Percentiles rank a stretch among this genome's conserved stretches.
These are phyloP conservation scores for Erebia ligea DNA, from an alignment of 2,888 invertebrate species.

Conservation along the genomic window DNA sequence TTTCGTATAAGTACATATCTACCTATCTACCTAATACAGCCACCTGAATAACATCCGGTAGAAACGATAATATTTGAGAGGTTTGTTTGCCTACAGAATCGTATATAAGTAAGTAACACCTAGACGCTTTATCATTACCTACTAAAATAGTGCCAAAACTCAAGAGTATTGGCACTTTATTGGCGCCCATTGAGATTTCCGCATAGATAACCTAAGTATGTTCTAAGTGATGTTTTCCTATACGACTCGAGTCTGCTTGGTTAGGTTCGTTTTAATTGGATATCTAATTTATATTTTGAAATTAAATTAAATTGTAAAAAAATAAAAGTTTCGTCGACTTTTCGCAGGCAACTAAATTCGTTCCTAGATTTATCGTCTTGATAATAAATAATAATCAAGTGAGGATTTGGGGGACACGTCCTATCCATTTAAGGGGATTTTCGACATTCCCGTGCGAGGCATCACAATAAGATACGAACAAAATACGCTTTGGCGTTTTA, in stretches of 20 bases:
- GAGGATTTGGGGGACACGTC: conserved; percentile 74
- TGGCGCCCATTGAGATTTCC: too few species aligned
- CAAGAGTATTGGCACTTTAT: too few species aligned
- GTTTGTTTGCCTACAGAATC: too few species aligned
- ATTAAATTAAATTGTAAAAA: neutral
- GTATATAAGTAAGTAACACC: too few species aligned
- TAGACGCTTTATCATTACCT: too few species aligned
- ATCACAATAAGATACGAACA: conserved; percentile 59
- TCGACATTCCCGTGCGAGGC: conserved; percentile 64
- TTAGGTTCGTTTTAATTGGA: too few species aligned
- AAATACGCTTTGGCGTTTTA: conserved; percentile 37
- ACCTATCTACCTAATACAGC: neutral
- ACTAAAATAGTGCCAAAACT: too few species aligned
- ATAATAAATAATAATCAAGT: conserved; percentile 80
- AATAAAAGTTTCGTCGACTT: neutral
- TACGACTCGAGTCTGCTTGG: too few species aligned
- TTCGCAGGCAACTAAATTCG: conserved; percentile 27
- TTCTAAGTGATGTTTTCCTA: too few species aligned
- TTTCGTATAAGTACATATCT: neutral
- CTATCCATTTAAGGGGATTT: conserved; percentile 79
- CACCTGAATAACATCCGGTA: too few species aligned
- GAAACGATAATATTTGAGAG: too few species aligned
- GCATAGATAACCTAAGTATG: too few species aligned
- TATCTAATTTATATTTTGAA: neutral
- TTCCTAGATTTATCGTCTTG: conserved; percentile 68